A percentile compares a stretch with the other conserved stretches of the same genome.
phyloP scores from a whole-genome alignment of 2,113 vertebrate genomes.

The Takifugu flavidus region DNA sequence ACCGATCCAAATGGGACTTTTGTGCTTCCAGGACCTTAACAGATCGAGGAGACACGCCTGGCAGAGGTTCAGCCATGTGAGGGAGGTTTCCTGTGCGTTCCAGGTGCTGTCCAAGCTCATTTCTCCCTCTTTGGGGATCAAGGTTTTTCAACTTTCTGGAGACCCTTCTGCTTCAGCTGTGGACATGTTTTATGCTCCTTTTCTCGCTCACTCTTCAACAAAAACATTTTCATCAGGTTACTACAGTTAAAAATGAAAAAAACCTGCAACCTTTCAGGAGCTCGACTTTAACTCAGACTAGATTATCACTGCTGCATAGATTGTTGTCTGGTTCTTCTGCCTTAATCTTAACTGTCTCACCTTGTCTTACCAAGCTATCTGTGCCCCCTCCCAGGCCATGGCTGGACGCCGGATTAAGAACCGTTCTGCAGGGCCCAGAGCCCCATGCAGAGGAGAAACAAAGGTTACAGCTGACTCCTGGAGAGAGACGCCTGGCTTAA shows the following conservation, averaged over 20 bases:
- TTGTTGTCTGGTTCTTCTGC: constrained; percentile 35
- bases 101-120: too few species aligned
- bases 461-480: constrained; percentile 45
- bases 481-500: constrained; percentile 48
- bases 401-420: constrained; percentile 68
- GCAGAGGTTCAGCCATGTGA: too few species aligned
- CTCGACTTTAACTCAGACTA: constrained; percentile 13
- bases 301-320: constrained; percentile 49
- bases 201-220: too few species aligned
- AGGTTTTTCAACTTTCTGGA: too few species aligned
- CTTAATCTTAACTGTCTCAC: constrained; percentile 56
- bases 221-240: too few species aligned
- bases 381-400: constrained; percentile 63
- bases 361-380: constrained; percentile 62
- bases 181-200: too few species aligned
- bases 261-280: background rate
- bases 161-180: too few species aligned
- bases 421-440: constrained; percentile 48
- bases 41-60: too few species aligned
- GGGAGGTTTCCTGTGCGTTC: too few species aligned
- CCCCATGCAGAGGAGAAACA: constrained; percentile 59
- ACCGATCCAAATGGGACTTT: too few species aligned
- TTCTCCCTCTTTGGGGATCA: too few species aligned
- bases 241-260: background rate
- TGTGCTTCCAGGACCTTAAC: too few species aligned